Evolutionary conservation across 2,113 vertebrate genomes (phyloP).

Genomic region (Corvus moneduloides): DNA sequence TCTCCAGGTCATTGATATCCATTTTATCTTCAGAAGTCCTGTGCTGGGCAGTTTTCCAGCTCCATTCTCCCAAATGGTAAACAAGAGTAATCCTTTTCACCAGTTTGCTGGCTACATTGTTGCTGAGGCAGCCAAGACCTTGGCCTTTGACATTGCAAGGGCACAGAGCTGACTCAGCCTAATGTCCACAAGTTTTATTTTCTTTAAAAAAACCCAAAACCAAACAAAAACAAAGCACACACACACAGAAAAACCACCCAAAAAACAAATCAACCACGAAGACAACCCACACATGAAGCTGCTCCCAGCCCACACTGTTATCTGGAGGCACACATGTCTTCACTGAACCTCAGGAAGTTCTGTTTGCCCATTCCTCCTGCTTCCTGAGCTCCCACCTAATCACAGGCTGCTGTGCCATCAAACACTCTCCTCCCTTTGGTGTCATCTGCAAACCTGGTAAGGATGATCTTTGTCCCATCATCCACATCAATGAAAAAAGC

Average conservation of each 20-base stretch:
- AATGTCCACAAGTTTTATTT: not conserved
- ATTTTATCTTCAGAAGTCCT: not conserved
- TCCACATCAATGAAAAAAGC: not conserved
- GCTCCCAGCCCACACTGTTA: not conserved
- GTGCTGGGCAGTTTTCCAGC: not conserved
- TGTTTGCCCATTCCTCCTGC: not conserved
- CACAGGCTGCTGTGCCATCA: not conserved
- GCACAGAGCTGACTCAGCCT: not conserved
- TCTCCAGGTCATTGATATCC: not conserved
- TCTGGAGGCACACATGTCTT: accelerated
- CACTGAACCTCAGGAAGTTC: not conserved
- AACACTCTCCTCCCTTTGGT: not conserved
- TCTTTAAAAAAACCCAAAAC: not conserved
- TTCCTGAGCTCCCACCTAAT: not conserved
- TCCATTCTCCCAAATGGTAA: not conserved
- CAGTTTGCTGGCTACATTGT: not conserved
- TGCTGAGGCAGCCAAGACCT: not conserved
- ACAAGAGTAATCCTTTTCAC: not conserved
- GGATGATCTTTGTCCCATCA: not conserved
- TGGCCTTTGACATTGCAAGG: not conserved
- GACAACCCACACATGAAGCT: not conserved
- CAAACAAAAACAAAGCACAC: not conserved
- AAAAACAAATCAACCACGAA: not conserved
- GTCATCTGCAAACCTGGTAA: not conserved
- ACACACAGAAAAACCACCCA: no score